A percentile compares a stretch with the other conserved stretches of the same genome.
phyloP scores from a whole-genome alignment of 2,797 vertebrate species.

The Lacerta viridis region DNA sequence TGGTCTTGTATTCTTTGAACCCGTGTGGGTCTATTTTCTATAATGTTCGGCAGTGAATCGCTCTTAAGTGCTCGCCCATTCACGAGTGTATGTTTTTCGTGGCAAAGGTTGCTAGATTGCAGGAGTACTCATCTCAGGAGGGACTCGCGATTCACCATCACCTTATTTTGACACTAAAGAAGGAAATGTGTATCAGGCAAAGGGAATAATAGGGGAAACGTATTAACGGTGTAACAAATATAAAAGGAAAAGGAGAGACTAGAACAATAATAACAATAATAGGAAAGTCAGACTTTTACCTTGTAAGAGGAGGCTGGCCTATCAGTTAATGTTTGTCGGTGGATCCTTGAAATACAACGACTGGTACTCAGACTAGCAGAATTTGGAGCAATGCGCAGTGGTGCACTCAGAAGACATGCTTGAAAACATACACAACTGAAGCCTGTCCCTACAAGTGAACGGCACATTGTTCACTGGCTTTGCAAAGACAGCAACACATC shows the following conservation, averaged over 20 bases:
- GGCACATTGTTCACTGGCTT: neutral
- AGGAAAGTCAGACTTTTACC: conserved; percentile 62
- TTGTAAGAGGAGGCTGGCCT: conserved; percentile 59
- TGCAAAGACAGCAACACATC: neutral
- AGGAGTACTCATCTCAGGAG: conserved; percentile 72
- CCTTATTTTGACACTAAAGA: conserved; percentile 76
- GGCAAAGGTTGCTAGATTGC: conserved; percentile 79
- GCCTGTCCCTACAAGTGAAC: neutral
- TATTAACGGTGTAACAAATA: conserved; percentile 70
- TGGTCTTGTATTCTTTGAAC: conserved; percentile 75
- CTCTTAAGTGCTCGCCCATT: conserved; percentile 77
- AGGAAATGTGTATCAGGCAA: conserved; percentile 65
- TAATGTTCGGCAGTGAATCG: conserved; percentile 75
- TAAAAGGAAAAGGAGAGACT: conserved; percentile 69
- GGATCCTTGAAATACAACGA: conserved; percentile 50
- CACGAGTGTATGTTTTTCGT: conserved; percentile 70
- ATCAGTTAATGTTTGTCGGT: conserved; percentile 53
- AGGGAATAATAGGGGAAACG: conserved; percentile 55
- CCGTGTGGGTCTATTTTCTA: conserved; percentile 76
- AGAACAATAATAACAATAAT: conserved; percentile 69
- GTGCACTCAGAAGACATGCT: conserved; percentile 42
- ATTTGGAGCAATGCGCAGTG: conserved; percentile 51
- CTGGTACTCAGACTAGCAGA: conserved; percentile 55
- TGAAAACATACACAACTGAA: conserved; percentile 40
- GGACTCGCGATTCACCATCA: conserved; percentile 72